A percentile compares a stretch with the other conserved stretches of the same genome.
These are phyloP conservation scores for Tenthredo scrophulariae DNA, from an alignment of 2,888 invertebrate genomes.

Conservation along the genomic window DNA sequence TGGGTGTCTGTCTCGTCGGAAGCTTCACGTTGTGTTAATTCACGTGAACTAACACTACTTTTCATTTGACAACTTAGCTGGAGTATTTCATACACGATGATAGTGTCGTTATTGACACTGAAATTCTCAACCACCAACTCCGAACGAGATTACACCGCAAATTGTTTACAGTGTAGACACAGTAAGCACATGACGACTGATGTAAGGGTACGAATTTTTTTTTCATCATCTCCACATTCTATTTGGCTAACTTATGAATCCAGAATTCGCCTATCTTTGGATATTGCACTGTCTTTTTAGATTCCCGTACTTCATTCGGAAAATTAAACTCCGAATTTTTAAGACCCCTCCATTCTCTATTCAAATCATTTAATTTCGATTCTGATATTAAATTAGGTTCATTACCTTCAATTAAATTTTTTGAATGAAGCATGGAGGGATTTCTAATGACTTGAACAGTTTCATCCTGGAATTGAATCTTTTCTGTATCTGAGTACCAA, in stretches of 20 bases:
- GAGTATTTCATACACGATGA: conserved; percentile 1
- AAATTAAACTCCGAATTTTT: neutral
- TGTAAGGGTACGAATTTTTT: too few species aligned
- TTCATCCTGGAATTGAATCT: too few species aligned
- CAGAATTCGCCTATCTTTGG: too few species aligned
- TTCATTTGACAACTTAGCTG: conserved; percentile 1
- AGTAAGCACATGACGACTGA: too few species aligned
- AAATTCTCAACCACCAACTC: conserved; percentile 22
- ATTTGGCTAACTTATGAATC: too few species aligned
- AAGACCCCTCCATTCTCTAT: neutral
- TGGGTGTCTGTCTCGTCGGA: neutral
- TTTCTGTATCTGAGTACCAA: too few species aligned
- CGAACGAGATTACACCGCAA: neutral
- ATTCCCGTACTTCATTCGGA: neutral
- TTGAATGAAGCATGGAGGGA: too few species aligned
- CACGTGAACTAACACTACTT: neutral
- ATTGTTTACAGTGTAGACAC: neutral
- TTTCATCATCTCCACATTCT: too few species aligned
- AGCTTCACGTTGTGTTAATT: neutral
- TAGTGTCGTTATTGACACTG: conserved; percentile 11
- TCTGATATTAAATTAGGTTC: too few species aligned
- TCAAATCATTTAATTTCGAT: neutral
- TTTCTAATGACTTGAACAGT: too few species aligned
- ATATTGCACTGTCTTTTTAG: too few species aligned
- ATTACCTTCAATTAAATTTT: too few species aligned